These are phyloP conservation scores for Volucella inanis DNA, from an alignment of 2,888 invertebrate species.

Conservation along the genomic window DNA sequence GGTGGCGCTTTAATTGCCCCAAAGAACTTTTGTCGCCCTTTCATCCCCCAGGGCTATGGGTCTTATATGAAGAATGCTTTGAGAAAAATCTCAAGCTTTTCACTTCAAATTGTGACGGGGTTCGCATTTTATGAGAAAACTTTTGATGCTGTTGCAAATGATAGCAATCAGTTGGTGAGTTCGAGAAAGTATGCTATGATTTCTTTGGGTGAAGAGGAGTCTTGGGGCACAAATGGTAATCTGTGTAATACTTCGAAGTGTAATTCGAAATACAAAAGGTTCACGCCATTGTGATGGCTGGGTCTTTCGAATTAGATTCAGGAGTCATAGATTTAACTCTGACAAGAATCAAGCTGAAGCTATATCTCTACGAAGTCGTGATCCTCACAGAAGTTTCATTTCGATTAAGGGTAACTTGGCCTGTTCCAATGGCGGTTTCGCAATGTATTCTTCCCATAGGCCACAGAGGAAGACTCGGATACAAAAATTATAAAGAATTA, in stretches of 20 bases:
- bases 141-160: constrained; percentile 54
- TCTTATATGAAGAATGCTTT: constrained; percentile 44
- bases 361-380: too few species aligned
- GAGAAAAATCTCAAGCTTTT: constrained; percentile 66
- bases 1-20: constrained; percentile 67
- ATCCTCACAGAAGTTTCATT: too few species aligned
- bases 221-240: neutral
- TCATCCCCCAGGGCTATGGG: constrained; percentile 14
- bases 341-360: too few species aligned
- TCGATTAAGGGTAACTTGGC: too few species aligned
- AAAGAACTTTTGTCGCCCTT: constrained; percentile 53
- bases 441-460: too few species aligned
- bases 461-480: too few species aligned
- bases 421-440: too few species aligned
- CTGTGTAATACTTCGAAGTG: neutral
- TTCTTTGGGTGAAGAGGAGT: neutral
- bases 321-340: too few species aligned
- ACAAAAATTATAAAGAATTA: too few species aligned
- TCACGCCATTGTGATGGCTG: too few species aligned
- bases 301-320: too few species aligned
- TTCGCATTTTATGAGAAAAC: constrained; percentile 46
- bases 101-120: neutral
- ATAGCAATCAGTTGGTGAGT: constrained; percentile 37
- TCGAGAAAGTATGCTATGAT: constrained; percentile 46
- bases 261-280: neutral